These are phyloP conservation scores for Natator depressus DNA, from an alignment of 2,113 vertebrate species.

Conservation along the genomic window DNA sequence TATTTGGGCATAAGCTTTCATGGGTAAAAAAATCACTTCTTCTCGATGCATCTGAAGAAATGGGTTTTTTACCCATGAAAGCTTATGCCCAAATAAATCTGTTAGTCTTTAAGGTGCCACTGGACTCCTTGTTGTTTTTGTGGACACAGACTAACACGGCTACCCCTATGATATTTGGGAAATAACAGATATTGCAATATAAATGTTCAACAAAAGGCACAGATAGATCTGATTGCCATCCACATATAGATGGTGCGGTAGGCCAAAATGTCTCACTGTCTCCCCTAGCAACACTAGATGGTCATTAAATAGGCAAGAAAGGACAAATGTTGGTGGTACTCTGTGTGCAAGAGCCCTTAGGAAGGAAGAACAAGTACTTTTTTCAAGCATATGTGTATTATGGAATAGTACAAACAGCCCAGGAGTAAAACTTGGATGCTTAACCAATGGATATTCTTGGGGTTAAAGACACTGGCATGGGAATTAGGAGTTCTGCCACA, in stretches of 20 bases:
- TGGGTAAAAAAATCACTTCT: too few relatives aligned
- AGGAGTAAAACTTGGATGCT: neutral
- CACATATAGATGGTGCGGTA: neutral
- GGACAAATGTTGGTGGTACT: neutral
- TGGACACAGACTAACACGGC: too few relatives aligned
- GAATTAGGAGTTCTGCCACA: neutral
- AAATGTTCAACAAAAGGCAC: neutral
- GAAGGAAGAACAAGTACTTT: neutral
- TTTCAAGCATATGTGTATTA: neutral
- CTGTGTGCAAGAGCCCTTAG: neutral
- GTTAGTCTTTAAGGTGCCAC: too few relatives aligned
- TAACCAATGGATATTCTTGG: neutral
- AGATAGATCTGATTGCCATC: neutral
- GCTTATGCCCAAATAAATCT: too few relatives aligned
- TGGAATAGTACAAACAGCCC: neutral
- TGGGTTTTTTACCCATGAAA: too few relatives aligned
- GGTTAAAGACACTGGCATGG: neutral
- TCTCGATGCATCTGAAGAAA: too few relatives aligned
- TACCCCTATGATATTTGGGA: neutral
- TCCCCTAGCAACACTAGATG: neutral
- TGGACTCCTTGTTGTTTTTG: too few relatives aligned
- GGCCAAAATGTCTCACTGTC: neutral
- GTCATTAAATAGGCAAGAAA: neutral
- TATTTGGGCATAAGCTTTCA: too few relatives aligned
- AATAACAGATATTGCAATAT: neutral